Base-by-base conservation (phyloP, 1,140 invertebrate genomes). In the Pseudachorutes palmiensis region DNA sequence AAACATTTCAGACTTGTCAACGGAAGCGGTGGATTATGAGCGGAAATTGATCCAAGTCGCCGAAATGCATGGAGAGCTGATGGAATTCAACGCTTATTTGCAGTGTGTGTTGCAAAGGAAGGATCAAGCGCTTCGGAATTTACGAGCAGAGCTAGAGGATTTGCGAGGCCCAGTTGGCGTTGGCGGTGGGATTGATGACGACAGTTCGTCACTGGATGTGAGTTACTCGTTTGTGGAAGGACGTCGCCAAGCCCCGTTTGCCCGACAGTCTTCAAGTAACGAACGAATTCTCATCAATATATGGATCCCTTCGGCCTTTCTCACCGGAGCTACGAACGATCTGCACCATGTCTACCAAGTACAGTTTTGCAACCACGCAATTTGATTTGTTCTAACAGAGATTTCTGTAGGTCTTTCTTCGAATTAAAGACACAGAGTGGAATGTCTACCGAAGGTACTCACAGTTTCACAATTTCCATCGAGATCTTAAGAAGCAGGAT, bases 51-150 rank as follows among this genome's bases (percentile, higher is more conserved):
- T 95, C 69, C 74, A 89, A 86, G 91, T 96, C 0, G 92, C 93
- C 16, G 91, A 96, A 81, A 96, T 96, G 93, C 92, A 95, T 77
- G 92, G 91, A 1, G 93, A 96, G 78, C 78, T 96, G 24, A 93
- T 96, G 88, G 92, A 96, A 79, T 92, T 95, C 74, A 96, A 95
- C 81, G 87, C 86, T 29, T 77, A 83, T 72, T 75, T 87, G 26
- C 84, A 86, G 69, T 75, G 78, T 24, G 75, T 79, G 41, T 72
- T 87, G 5, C 76, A 80, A 28, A 73, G 76, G 29, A 84, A 88
- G 71, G 89, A 92, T 74, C 78, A 79, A 62, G 79, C 85, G 41
- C 78, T 91, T 12, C 82, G 83, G 60, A 77, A 84, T 70, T 75
- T 90, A 1, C 82, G 82, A 75, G 79, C 81, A 49, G 87, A 90